These are phyloP conservation scores for Echinometra lucunter DNA, from an alignment of 53 echinoderm and acorn worm genomes.

Conservation along the genomic window DNA sequence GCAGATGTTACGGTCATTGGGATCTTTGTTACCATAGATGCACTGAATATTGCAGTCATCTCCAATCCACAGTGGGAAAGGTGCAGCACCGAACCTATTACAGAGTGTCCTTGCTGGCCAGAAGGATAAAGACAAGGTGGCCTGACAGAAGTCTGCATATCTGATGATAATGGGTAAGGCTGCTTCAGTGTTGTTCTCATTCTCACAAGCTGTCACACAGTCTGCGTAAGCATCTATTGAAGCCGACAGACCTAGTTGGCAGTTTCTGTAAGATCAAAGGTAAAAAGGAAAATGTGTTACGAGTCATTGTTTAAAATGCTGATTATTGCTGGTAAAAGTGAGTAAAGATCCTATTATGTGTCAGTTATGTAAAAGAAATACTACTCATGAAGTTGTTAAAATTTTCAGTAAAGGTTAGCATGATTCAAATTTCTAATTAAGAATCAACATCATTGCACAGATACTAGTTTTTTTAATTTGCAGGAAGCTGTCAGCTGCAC, in stretches of 20 bases:
- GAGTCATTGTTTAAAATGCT: not conserved
- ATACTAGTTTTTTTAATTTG: not conserved
- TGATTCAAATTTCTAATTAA: not conserved
- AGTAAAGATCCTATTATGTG: not conserved
- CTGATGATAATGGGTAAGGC: slow-evolving; percentile 80
- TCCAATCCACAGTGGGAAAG: slow-evolving; percentile 92
- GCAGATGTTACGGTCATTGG: slow-evolving; percentile 77
- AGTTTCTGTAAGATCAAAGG: slow-evolving; percentile 70
- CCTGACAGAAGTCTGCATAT: slow-evolving; percentile 82
- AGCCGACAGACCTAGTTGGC: slow-evolving; percentile 78
- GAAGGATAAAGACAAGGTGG: slow-evolving; percentile 71
- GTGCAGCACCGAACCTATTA: slow-evolving; percentile 80
- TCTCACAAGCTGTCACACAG: slow-evolving; percentile 74
- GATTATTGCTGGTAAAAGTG: not conserved
- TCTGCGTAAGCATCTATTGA: slow-evolving; percentile 72
- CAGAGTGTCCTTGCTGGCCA: slow-evolving; percentile 92
- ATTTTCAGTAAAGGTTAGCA: not conserved
- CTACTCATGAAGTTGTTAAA: not conserved
- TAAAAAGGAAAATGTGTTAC: slow-evolving; percentile 5
- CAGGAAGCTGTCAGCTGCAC: not conserved
- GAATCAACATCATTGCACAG: not conserved
- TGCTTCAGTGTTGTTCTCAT: slow-evolving; percentile 74
- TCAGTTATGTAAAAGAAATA: not conserved
- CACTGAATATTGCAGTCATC: slow-evolving; percentile 83
- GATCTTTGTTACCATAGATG: slow-evolving; percentile 77